A percentile compares a stretch with the other conserved stretches of the same genome.
Conservation (phyloP, 1,140 invertebrate species). For the Apis laboriosa region DNA sequence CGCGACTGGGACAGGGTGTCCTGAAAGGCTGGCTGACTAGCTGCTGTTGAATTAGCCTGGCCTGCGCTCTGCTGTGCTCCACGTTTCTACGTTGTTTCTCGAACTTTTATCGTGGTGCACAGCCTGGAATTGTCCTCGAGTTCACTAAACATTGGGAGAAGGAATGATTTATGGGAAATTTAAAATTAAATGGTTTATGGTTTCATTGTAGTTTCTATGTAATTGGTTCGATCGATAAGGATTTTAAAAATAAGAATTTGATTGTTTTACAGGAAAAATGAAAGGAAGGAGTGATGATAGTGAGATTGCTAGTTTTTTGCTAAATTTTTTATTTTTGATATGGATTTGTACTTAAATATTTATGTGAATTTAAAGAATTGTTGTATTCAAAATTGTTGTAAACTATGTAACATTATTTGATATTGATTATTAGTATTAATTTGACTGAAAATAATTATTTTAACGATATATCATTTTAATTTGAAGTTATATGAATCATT, state of each 20-base stretch:
- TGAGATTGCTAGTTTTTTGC: background rate
- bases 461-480: background rate
- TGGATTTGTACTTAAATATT: background rate
- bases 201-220: too few species aligned
- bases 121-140: background rate
- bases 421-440: background rate
- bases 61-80: background rate
- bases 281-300: background rate
- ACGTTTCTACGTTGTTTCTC: background rate
- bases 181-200: background rate
- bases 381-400: background rate
- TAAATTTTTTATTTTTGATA: background rate
- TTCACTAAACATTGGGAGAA: background rate
- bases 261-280: background rate
- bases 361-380: background rate
- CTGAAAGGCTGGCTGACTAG: background rate
- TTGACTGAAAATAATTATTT: too few species aligned
- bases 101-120: background rate
- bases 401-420: background rate
- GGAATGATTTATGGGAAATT: background rate
- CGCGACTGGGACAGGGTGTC: background rate
- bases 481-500: background rate
- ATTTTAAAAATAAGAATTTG: background rate
- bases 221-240: background rate
- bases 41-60: background rate